Conservation (phyloP, 1,140 invertebrate species). For the Schlechtendalia chinensis region DNA sequence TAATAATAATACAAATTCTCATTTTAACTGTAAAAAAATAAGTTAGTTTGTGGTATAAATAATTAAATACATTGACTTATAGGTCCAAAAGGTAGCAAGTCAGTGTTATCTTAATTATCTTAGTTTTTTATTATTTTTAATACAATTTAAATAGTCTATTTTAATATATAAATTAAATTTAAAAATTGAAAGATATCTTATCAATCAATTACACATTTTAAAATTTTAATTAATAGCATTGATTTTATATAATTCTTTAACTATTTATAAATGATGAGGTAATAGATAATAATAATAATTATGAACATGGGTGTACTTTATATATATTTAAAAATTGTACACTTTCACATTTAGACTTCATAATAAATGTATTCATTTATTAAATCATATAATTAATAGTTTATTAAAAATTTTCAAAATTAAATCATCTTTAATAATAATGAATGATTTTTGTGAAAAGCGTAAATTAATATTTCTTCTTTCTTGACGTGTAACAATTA, state of each 20-base stretch:
- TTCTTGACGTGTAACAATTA: not conserved
- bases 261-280: not conserved
- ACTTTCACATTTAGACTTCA: not conserved
- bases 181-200: not conserved
- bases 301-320: not conserved
- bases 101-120: too few relatives aligned
- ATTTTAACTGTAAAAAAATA: too few relatives aligned
- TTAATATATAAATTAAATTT: not conserved
- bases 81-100: too few relatives aligned
- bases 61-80: too few relatives aligned
- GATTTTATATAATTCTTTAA: too few relatives aligned
- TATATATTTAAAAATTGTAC: not conserved
- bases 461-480: slow-evolving; percentile 34
- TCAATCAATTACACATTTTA: not conserved
- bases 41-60: too few relatives aligned
- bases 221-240: not conserved
- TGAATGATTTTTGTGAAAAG: slow-evolving; percentile 11
- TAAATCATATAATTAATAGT: too few relatives aligned
- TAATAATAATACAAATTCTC: too few relatives aligned
- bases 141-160: too few relatives aligned
- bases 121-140: too few relatives aligned
- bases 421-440: not conserved
- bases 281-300: slow-evolving; percentile 3
- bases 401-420: not conserved
- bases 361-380: slow-evolving; percentile 7